Percentiles rank a stretch among this genome's conserved stretches.
phyloP scores from a whole-genome alignment of 2,797 vertebrate genomes.

The Propithecus perrieri region DNA sequence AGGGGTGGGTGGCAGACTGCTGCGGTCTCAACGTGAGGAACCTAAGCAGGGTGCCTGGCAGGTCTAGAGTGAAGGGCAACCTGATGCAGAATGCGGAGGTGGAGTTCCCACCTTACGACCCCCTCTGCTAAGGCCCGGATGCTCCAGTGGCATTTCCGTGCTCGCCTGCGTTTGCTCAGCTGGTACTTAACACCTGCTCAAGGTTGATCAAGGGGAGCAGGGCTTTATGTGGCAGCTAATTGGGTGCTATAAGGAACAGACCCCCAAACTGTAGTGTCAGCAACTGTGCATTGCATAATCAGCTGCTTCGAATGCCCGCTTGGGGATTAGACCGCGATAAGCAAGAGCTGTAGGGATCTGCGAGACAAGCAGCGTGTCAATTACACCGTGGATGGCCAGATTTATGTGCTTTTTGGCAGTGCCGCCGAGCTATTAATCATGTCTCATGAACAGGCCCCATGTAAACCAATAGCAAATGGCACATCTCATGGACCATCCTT shows the following conservation, averaged over 20 bases:
- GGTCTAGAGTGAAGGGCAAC: background rate
- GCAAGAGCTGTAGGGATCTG: conserved; percentile 74
- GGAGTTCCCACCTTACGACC: background rate
- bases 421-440: conserved; percentile 83
- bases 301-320: conserved; percentile 74
- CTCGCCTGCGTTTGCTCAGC: conserved; percentile 72
- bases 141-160: background rate
- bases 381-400: conserved; percentile 81
- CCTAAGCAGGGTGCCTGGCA: too few relatives aligned
- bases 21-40: fast-evolving
- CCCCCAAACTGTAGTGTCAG: conserved; percentile 86
- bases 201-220: conserved; percentile 84
- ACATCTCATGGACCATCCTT: conserved; percentile 66
- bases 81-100: background rate
- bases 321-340: conserved; percentile 74
- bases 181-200: conserved; percentile 82
- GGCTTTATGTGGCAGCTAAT: conserved; percentile 89
- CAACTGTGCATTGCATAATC: conserved; percentile 83
- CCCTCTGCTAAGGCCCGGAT: background rate
- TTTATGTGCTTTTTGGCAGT: conserved; percentile 85
- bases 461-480: conserved; percentile 83
- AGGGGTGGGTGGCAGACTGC: too few relatives aligned
- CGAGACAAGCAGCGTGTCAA: conserved; percentile 82
- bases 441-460: conserved; percentile 78
- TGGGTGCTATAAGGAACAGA: conserved; percentile 89